These are phyloP conservation scores for Cepaea nemoralis DNA, from an alignment of 1,140 invertebrate genomes.

Conservation along the genomic window DNA sequence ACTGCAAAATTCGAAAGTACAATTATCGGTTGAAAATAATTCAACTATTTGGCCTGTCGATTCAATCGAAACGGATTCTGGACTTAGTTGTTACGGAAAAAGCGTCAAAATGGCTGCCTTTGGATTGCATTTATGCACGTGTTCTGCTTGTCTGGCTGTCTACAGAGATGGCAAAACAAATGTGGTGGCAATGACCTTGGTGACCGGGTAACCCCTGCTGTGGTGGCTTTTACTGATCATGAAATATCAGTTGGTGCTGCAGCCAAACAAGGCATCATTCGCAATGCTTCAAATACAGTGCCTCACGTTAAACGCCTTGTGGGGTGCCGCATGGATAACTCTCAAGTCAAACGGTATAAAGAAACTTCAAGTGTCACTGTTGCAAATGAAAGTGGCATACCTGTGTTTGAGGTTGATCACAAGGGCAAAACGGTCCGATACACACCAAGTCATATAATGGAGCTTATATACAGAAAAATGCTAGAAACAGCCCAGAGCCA, in stretches of 20 bases:
- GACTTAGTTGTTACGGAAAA: constrained; percentile 39
- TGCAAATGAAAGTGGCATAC: constrained; percentile 57
- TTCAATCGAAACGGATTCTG: no score
- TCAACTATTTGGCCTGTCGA: no score
- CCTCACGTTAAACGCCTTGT: constrained; percentile 79
- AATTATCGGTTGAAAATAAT: no score
- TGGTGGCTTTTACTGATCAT: constrained; percentile 79
- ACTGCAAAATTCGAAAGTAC: no score
- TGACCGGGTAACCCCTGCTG: constrained; percentile 82
- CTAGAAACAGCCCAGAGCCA: constrained; percentile 80
- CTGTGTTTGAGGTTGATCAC: constrained; percentile 74
- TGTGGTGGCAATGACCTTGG: constrained; percentile 84
- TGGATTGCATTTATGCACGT: constrained; percentile 82
- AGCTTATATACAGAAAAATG: constrained; percentile 77
- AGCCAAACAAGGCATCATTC: constrained; percentile 80
- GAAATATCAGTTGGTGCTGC: constrained; percentile 82
- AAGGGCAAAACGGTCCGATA: constrained; percentile 75
- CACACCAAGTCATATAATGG: constrained; percentile 77
- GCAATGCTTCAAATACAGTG: constrained; percentile 77
- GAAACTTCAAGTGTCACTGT: constrained; percentile 59
- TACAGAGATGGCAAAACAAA: constrained; percentile 81
- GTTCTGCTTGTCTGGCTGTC: constrained; percentile 79
- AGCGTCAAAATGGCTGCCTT: constrained; percentile 72
- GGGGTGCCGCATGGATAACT: constrained; percentile 59
- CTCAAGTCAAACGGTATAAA: constrained; percentile 55